These are phyloP conservation scores for Palaemon carinicauda DNA, from an alignment of 1,140 invertebrate species.

Conservation along the genomic window DNA sequence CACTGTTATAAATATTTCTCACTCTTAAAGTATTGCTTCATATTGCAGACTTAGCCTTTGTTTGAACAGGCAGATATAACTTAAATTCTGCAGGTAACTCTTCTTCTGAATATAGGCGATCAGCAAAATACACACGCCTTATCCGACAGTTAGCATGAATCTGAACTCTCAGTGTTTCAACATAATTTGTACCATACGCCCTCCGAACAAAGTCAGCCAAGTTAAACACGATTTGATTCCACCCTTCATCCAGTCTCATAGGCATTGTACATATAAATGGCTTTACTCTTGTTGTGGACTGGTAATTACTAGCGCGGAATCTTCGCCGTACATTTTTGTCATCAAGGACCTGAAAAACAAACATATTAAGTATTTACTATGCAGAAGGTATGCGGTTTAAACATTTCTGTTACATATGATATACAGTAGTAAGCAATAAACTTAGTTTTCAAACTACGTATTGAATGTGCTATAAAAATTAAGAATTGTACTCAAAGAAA, in stretches of 20 bases:
- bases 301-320: slow-evolving; percentile 77
- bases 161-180: slow-evolving; percentile 96
- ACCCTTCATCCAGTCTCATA: slow-evolving; percentile 79
- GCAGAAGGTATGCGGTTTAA: too few relatives aligned
- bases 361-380: not conserved
- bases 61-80: slow-evolving; percentile 91
- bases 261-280: slow-evolving; percentile 83
- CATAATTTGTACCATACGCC: slow-evolving; percentile 99
- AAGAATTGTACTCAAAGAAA: too few relatives aligned
- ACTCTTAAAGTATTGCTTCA: not conserved
- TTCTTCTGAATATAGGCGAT: slow-evolving; percentile 98
- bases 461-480: too few relatives aligned
- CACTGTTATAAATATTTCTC: too few relatives aligned
- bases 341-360: slow-evolving; percentile 69
- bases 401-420: not conserved
- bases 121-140: slow-evolving; percentile 97
- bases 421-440: not conserved
- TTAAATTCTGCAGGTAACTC: slow-evolving; percentile 99
- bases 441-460: not conserved
- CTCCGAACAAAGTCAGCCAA: slow-evolving; percentile 96
- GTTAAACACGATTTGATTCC: slow-evolving; percentile 99
- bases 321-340: slow-evolving; percentile 76
- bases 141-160: slow-evolving; percentile 99
- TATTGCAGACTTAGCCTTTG: slow-evolving; percentile 69
- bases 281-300: slow-evolving; percentile 77